Evolutionary conservation across 2,888 invertebrate species (phyloP), one percentile per base, ranked within the genome.

Genomic region (Mechanitis messenoides): DNA sequence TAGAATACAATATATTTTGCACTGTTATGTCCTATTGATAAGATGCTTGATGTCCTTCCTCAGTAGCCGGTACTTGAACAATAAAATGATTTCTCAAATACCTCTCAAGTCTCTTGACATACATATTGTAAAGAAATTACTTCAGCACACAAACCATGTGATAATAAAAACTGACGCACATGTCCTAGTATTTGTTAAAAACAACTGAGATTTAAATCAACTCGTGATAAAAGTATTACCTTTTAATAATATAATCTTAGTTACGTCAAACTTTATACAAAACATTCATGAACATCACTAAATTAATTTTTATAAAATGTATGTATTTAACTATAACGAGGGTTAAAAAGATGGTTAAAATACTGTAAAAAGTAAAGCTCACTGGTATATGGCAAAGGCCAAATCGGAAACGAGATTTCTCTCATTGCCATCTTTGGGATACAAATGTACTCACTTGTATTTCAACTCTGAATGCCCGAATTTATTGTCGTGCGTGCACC

Each of bases 31-130:
- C 66, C 66, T 69, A 68, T 67, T 62, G 61, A 77, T 83, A 80
- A 81, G 78, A 72, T 70, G 73, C 81, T 70, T 59, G 82, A 70
- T 72, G 85, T 81, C 86, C 86, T 86, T 85, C 80, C 74, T 77
- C 66, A 50, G 66, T 69, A 77, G 74, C 72, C 73, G 71, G 68
- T 71, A 83, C 80, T 82, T 77, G 82, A 81, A 84, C 83, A 84
- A 83, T 85, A 86, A 85, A 85, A 84, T 78, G 74, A 80, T 68
- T 68, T 69, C 74, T 76, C 67, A 71, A 74, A 79, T 77, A 76
- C 74, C 69, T 69, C 78, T 78, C 77, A 81, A 77, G 78, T 76
- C 72, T 79, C 87, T 87, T 87, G 87, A 87, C 86, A 87, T 70
- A 87, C 81, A 81, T 85, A 74, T 71, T 61, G 63, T 62, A 73